These are phyloP conservation scores for Anthrax anthrax DNA, from an alignment of 2,888 invertebrate genomes.

Conservation along the genomic window DNA sequence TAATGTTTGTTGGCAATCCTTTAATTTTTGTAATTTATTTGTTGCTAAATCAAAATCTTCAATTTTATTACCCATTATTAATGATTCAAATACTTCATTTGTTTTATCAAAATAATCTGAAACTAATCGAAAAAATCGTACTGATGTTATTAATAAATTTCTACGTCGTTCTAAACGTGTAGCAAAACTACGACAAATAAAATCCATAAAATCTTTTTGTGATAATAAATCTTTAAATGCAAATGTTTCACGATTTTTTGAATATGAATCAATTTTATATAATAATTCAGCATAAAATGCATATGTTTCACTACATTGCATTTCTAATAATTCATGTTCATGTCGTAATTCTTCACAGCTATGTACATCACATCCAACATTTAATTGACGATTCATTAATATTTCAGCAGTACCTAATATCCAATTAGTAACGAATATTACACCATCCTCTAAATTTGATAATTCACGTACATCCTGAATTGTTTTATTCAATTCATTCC, in stretches of 20 bases:
- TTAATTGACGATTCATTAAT: slow-evolving; percentile 51
- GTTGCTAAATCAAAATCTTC: slow-evolving; percentile 43
- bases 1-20: slow-evolving; percentile 44
- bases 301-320: slow-evolving; percentile 65
- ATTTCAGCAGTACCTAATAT: slow-evolving; percentile 62
- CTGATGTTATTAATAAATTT: slow-evolving; percentile 58
- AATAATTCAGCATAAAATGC: slow-evolving; percentile 63
- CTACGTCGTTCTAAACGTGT: slow-evolving; percentile 55
- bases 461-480: slow-evolving; percentile 47
- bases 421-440: slow-evolving; percentile 62
- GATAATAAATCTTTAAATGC: slow-evolving; percentile 49
- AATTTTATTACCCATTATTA: slow-evolving; percentile 46
- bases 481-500: slow-evolving; percentile 44
- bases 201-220: slow-evolving; percentile 69
- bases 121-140: slow-evolving; percentile 59
- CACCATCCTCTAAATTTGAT: slow-evolving; percentile 44
- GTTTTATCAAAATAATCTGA: slow-evolving; percentile 57
- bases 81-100: slow-evolving; percentile 49
- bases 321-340: slow-evolving; percentile 59
- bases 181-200: slow-evolving; percentile 63
- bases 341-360: slow-evolving; percentile 58
- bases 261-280: slow-evolving; percentile 51
- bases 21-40: slow-evolving; percentile 41
- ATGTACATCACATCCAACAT: slow-evolving; percentile 56
- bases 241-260: slow-evolving; percentile 31